Evolutionary conservation across 2,888 invertebrate genomes (phyloP), one percentile per base, ranked within the genome.

Genomic region (Drosophila neotestacea): DNA sequence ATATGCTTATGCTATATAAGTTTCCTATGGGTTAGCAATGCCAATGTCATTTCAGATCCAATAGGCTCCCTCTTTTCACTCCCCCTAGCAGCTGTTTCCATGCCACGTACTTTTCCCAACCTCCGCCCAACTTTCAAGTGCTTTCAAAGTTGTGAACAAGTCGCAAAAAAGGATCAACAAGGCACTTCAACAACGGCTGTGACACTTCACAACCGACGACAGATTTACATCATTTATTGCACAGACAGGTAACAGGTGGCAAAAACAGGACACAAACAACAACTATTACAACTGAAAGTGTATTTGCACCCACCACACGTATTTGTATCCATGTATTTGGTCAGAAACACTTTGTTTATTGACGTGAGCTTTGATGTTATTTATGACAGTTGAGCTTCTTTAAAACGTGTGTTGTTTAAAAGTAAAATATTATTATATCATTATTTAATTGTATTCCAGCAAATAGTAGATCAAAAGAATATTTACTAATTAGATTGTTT

Each of bases 171-270:
- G 81, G 71, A 81, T 85, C 75, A 75, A 79, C 81, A 81, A 70
- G 70, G 70, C 74, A 85, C 82, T 79, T 30, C 16, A 54, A 11
- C 70, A 76, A 22, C 56, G 77, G 67, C 74, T 88, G 86, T 72
- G 86, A 73, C 84, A 83, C 69, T 85, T 85, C 70, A 68, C 77
- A 82, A 54, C 61, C 63, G 59, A 44, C 59, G 74, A 79, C 82
- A 87, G 80, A 79, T 84, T 85, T 82, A 73, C 89, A 88, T 86
- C 85, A 88, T 81, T 86, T 88, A 88, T 77, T 70, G 70, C 79
- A 47, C 79, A 70, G 82, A 59, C 58, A 44, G 70, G 56, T 70
- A 77, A 79, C 88, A 79, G 76, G 85, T 88, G 75, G 66, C 10
- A 51, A 22, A 22, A 22, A 48, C 22, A 52, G 77, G 70, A 58